Percentiles rank a stretch among this genome's conserved stretches.
Evolutionary conservation across 2,888 invertebrate genomes (phyloP).

Genomic region (Netelia melanura): DNA sequence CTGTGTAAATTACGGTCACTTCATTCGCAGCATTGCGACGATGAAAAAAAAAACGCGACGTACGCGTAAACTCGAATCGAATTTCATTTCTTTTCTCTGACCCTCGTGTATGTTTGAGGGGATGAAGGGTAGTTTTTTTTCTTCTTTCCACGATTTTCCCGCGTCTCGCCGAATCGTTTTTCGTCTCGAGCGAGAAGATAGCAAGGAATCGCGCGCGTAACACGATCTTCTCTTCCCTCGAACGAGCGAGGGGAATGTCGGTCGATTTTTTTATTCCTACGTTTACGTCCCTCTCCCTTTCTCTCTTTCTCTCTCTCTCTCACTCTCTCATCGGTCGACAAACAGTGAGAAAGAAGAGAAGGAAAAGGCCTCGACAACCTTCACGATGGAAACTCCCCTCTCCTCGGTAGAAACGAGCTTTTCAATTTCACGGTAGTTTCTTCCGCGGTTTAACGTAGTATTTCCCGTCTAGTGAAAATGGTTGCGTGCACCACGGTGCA

Average conservation of each 20-base stretch:
- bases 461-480: slow-evolving; percentile 69
- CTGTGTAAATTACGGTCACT: neutral
- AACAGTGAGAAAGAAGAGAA: slow-evolving; percentile 30
- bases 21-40: slow-evolving; percentile 14
- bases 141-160: slow-evolving; percentile 14
- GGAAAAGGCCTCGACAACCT: slow-evolving; percentile 51
- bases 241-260: slow-evolving; percentile 41
- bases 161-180: slow-evolving; percentile 36
- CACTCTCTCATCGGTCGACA: slow-evolving; percentile 11
- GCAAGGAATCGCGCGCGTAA: slow-evolving; percentile 22
- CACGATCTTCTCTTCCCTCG: slow-evolving; percentile 31
- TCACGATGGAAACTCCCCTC: slow-evolving; percentile 34
- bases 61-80: slow-evolving; percentile 61
- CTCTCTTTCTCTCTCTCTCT: slow-evolving; percentile 12
- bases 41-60: slow-evolving; percentile 44
- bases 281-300: slow-evolving; percentile 16
- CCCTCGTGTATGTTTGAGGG: neutral
- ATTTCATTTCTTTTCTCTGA: slow-evolving; percentile 55
- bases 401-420: slow-evolving; percentile 59
- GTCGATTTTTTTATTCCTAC: slow-evolving; percentile 55
- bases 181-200: slow-evolving; percentile 27
- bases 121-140: slow-evolving; percentile 3
- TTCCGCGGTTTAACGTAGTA: slow-evolving; percentile 72
- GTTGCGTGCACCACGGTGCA: slow-evolving; percentile 54
- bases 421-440: slow-evolving; percentile 76